Base-by-base conservation (phyloP, 2,797 vertebrate genomes). In the Schizopygopsis pylzovi region DNA sequence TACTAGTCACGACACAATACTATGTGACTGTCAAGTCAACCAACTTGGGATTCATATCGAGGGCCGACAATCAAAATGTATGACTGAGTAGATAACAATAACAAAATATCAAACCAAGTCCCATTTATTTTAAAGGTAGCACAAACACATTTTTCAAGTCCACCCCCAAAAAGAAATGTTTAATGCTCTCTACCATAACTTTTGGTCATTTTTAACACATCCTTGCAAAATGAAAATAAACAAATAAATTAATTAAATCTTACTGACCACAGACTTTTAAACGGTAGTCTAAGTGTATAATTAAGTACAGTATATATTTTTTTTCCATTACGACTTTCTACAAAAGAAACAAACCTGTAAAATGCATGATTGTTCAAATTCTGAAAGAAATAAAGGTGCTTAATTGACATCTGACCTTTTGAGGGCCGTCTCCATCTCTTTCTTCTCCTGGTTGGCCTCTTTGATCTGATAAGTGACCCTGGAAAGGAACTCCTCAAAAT, bases 401-500 rank as follows among this genome's bases (percentile, higher is more conserved):
- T 63, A 73, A 63, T 16, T 7, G 33, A 52, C 4, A 63, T 25
- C 86, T 80, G 54, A 98, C 98, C 94, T 98, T 92, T 95, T 95
- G 0, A 99, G 94, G 70, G 95, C 95, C 0, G 90, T 95, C 90
- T 99, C 98, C 95, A 98, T 96, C 68, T 97, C 95, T 0, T 80
- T 95, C 93, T 96, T 98, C 87, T 99, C 97, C 87, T 97, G 94
- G 16, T 97, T 96, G 52, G 96, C 97, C 88, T 97, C 97, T 82
- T 94, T 96, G 82, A 99, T 96, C 92, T 97, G 97, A 0, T 93
- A 94, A 8, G 97, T 97, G 89, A 98, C 94, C 90, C 96, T 94
- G 88, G 95, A 86, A 83, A 99, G 91, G 88, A 99, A 95, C 84
- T 97, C 96, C 90, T 99, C 98, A 82, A 99, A 99, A 92, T 89